phyloP scores from a whole-genome alignment of 64 coral and sea anemone species.

The Orbicella faveolata region DNA sequence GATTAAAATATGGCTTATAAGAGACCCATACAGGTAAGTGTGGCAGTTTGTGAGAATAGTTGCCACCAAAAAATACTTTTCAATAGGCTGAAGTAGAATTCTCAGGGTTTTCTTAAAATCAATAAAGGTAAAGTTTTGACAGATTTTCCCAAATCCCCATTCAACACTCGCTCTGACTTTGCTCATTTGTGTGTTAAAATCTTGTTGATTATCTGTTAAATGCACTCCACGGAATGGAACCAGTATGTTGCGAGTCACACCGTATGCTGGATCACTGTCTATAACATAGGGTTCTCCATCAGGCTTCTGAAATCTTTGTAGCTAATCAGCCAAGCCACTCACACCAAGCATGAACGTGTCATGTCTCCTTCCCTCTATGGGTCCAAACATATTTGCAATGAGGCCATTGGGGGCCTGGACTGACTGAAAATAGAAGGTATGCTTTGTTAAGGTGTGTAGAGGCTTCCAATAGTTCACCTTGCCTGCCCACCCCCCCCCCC shows the following conservation, averaged over 20 bases:
- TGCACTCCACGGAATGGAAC: background rate
- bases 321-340: no score
- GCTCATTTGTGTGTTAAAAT: constrained; percentile 2
- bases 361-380: no score
- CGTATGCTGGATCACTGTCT: background rate
- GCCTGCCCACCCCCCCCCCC: no score
- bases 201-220: background rate
- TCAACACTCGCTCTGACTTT: background rate
- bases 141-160: constrained; percentile 12
- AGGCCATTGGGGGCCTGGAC: no score
- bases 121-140: background rate
- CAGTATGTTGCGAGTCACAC: background rate
- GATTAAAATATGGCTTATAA: no score
- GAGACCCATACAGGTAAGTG: no score
- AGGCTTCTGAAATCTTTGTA: background rate
- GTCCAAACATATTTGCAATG: no score
- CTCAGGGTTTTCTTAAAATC: constrained; percentile 21
- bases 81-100: background rate
- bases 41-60: background rate
- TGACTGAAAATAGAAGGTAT: no score
- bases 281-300: background rate
- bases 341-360: no score
- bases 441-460: no score
- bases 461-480: no score
- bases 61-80: constrained; percentile 5